phyloP scores from a whole-genome alignment of 1,140 invertebrate genomes.

The Drosophila navojoa region DNA sequence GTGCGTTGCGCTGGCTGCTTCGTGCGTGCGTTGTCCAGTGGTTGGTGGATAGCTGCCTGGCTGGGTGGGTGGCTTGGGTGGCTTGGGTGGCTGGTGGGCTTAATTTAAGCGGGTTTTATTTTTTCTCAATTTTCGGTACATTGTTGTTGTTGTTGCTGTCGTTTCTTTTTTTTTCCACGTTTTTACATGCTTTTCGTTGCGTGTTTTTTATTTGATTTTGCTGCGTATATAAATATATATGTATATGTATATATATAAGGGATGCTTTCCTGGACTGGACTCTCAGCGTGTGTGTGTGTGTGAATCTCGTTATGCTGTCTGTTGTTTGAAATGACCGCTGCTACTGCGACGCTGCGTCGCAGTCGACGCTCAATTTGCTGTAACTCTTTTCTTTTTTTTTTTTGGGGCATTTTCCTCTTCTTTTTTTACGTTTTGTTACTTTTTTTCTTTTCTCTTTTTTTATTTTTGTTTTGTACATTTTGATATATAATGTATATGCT shows the following conservation, averaged over 20 bases:
- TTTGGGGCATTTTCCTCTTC: slow-evolving; percentile 21
- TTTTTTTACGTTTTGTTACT: slow-evolving; percentile 19
- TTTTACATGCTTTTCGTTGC: slow-evolving; percentile 64
- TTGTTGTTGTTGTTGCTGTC: not conserved
- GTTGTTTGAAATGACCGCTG: slow-evolving; percentile 74
- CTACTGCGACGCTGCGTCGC: slow-evolving; percentile 54
- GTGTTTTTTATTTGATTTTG: slow-evolving; percentile 76
- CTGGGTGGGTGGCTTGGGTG: slow-evolving; percentile 20
- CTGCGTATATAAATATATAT: slow-evolving; percentile 51
- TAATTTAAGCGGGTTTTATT: slow-evolving; percentile 82
- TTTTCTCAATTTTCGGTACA: slow-evolving; percentile 69
- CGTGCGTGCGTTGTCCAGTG: slow-evolving; percentile 50
- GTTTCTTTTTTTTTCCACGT: slow-evolving; percentile 36
- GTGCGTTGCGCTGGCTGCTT: slow-evolving; percentile 64
- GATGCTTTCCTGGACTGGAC: slow-evolving; percentile 49
- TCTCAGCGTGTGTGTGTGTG: slow-evolving; percentile 55
- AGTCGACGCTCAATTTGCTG: slow-evolving; percentile 44
- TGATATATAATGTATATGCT: slow-evolving; percentile 67
- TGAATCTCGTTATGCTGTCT: slow-evolving; percentile 77
- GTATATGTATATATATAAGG: slow-evolving; percentile 26
- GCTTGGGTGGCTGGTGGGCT: slow-evolving; percentile 59
- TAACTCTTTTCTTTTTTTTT: slow-evolving; percentile 67
- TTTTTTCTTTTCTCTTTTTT: slow-evolving; percentile 4
- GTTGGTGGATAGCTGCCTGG: slow-evolving; percentile 33
- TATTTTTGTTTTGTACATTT: slow-evolving; percentile 41